Percentiles rank a stretch among this genome's conserved stretches.
phyloP scores from a whole-genome alignment of 2,113 vertebrate species.

The Plecotus auritus region DNA sequence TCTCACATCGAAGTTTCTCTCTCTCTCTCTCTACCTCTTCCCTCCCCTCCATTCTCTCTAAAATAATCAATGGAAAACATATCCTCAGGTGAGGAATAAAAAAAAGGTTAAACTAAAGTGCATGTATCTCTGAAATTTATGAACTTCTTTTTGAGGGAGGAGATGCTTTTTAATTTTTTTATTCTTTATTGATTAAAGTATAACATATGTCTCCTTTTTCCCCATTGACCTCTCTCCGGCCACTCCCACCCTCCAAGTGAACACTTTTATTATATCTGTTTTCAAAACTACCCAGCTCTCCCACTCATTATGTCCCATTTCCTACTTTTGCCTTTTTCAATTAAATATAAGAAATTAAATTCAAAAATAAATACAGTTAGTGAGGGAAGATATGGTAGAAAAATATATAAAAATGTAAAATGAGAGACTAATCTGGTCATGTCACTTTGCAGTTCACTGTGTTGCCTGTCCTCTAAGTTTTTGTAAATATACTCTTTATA shows the following conservation, averaged over 20 bases:
- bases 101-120: conserved; percentile 27
- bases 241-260: not conserved
- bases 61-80: not conserved
- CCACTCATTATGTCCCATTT: not conserved
- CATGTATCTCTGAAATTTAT: not conserved
- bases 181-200: no score
- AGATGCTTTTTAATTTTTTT: no score
- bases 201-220: no score
- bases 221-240: no score
- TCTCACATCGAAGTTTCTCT: no score
- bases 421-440: not conserved
- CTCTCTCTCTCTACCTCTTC: no score
- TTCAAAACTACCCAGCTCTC: not conserved
- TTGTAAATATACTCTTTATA: not conserved
- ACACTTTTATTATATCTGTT: not conserved
- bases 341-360: not conserved
- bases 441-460: not conserved
- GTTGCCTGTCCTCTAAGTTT: not conserved
- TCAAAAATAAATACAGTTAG: not conserved
- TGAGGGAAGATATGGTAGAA: not conserved
- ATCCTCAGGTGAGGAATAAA: no score
- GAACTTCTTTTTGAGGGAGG: not conserved
- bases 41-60: no score
- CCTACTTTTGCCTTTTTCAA: not conserved
- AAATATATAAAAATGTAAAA: not conserved